A percentile compares a stretch with the other conserved stretches of the same genome.
Conservation (phyloP, 2,113 vertebrate species). For the Petrocephalus microphthalmus region DNA sequence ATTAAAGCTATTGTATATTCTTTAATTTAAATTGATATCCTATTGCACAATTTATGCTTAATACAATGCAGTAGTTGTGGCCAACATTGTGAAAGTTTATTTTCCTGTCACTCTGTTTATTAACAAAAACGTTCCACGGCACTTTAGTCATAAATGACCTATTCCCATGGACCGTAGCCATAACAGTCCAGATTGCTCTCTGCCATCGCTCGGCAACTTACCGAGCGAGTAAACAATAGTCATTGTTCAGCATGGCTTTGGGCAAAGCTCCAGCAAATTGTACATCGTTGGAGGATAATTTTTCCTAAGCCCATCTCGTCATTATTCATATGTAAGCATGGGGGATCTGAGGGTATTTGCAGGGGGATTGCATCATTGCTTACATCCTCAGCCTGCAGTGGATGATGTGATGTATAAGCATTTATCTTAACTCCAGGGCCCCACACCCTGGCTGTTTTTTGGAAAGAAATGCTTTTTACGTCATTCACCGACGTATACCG, state of each 20-base stretch:
- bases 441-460: constrained; percentile 41
- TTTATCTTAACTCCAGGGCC: constrained; percentile 23
- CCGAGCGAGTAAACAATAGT: constrained; percentile 42
- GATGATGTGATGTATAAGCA: constrained; percentile 26
- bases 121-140: background rate
- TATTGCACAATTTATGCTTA: background rate
- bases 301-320: constrained; percentile 44
- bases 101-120: constrained; percentile 1
- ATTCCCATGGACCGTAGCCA: constrained; percentile 19
- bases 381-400: constrained; percentile 28
- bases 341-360: constrained; percentile 39
- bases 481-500: constrained; percentile 17
- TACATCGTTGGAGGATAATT: constrained; percentile 40
- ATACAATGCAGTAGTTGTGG: background rate
- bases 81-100: background rate
- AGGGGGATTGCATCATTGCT: constrained; percentile 44
- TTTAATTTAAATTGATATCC: background rate
- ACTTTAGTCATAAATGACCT: constrained; percentile 30
- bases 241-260: constrained; percentile 33
- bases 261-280: constrained; percentile 36
- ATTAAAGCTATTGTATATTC: background rate
- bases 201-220: constrained; percentile 42
- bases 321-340: constrained; percentile 49
- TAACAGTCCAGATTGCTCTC: constrained; percentile 30
- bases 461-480: constrained; percentile 20